These are phyloP conservation scores for Zaprionus tsacasi DNA, from an alignment of 1,140 invertebrate species.

Conservation along the genomic window DNA sequence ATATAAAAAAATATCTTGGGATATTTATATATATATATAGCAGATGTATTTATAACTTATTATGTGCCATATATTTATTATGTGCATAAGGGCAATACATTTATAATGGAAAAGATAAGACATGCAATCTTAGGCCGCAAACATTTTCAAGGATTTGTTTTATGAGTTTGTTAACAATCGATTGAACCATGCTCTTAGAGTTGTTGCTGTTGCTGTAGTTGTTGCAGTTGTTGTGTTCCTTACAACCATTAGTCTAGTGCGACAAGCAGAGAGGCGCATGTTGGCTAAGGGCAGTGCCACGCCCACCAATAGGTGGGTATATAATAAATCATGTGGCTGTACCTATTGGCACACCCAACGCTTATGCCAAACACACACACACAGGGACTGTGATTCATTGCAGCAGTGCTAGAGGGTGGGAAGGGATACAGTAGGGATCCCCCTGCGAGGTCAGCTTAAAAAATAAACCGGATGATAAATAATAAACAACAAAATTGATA, in stretches of 20 bases:
- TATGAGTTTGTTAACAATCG: conserved; percentile 73
- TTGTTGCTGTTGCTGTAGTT: conserved; percentile 14
- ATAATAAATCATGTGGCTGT: conserved; percentile 71
- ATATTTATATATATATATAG: too few species aligned
- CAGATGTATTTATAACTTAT: too few species aligned
- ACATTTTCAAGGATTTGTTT: conserved; percentile 63
- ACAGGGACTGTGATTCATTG: conserved; percentile 68
- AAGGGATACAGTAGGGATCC: neutral
- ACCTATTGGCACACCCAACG: conserved; percentile 29
- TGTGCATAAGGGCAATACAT: neutral
- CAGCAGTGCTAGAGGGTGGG: conserved; percentile 27
- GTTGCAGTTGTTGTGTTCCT: neutral
- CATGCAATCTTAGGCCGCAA: conserved; percentile 12
- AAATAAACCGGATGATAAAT: conserved; percentile 44
- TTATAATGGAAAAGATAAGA: neutral
- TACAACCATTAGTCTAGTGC: conserved; percentile 42
- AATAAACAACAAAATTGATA: conserved; percentile 53
- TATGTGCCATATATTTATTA: neutral
- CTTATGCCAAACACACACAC: conserved; percentile 16
- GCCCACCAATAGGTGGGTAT: conserved; percentile 34
- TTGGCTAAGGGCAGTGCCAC: conserved; percentile 39
- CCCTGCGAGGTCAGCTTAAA: neutral
- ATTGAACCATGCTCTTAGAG: conserved; percentile 28
- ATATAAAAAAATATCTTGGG: too few species aligned
- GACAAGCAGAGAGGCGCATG: conserved; percentile 58